Evolutionary conservation across 2,797 vertebrate species (phyloP).

Genomic region (Benthosema pterotum): DNA sequence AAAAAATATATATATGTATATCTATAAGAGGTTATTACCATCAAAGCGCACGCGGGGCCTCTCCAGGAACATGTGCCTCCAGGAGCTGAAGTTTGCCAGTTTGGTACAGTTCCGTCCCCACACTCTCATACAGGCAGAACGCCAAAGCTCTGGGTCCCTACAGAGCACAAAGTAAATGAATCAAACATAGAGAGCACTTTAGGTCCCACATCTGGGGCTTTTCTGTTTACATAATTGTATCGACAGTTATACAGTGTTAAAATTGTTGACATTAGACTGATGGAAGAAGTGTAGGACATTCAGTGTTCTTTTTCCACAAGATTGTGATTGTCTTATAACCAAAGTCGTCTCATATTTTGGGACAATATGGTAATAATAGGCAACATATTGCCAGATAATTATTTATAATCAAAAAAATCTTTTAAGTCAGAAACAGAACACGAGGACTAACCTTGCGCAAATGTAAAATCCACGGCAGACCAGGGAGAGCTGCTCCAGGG

Average conservation of each 20-base stretch:
- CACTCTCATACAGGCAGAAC: slow-evolving; percentile 90
- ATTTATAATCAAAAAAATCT: too few species aligned
- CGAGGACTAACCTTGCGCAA: slow-evolving; percentile 89
- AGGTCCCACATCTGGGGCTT: background rate
- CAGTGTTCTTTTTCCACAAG: too few species aligned
- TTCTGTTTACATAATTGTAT: too few species aligned
- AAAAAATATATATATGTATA: too few species aligned
- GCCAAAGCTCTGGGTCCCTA: slow-evolving; percentile 98
- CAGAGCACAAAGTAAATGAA: slow-evolving; percentile 19
- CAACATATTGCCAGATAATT: too few species aligned
- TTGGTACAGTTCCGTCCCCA: slow-evolving; percentile 95
- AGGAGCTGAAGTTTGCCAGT: slow-evolving; percentile 88
- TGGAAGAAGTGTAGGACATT: too few species aligned
- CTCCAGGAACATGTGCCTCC: slow-evolving; percentile 98
- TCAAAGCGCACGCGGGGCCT: slow-evolving; percentile 95
- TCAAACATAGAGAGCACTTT: background rate
- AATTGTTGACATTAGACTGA: too few species aligned
- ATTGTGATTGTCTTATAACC: too few species aligned
- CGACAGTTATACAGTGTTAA: too few species aligned
- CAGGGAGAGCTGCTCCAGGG: slow-evolving; percentile 93
- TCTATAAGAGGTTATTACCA: slow-evolving; percentile 77
- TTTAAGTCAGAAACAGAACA: background rate
- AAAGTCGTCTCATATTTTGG: too few species aligned
- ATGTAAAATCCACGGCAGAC: slow-evolving; percentile 98
- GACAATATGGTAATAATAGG: too few species aligned